phyloP scores from a whole-genome alignment of 2,113 vertebrate species.

The Paradoxurus hermaphroditus region DNA sequence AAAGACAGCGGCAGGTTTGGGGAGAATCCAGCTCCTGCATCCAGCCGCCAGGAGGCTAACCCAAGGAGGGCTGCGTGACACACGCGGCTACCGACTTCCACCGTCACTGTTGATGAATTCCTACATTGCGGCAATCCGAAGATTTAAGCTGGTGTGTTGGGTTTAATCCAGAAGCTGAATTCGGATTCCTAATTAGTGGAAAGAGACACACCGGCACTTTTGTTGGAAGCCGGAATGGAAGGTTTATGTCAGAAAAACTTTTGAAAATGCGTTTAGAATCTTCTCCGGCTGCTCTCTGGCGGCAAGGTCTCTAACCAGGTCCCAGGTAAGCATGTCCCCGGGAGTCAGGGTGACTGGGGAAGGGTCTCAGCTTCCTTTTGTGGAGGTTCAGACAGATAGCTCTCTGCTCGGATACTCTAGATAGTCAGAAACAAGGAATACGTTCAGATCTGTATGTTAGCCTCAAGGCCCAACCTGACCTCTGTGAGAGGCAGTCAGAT shows the following conservation, averaged over 20 bases:
- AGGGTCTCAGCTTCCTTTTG: neutral
- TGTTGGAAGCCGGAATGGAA: neutral
- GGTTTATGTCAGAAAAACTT: neutral
- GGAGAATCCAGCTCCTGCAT: rapidly evolving
- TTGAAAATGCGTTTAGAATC: neutral
- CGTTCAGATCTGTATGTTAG: neutral
- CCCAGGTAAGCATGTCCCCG: neutral
- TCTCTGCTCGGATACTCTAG: neutral
- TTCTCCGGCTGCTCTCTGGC: neutral
- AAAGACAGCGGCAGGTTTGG: neutral
- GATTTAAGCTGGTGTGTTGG: neutral
- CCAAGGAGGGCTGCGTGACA: rapidly evolving
- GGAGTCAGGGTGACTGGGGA: neutral
- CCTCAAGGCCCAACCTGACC: too few species aligned
- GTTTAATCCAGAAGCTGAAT: neutral
- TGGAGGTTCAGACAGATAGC: neutral
- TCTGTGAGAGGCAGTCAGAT: neutral
- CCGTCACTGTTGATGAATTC: neutral
- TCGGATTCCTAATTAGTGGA: neutral
- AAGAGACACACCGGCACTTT: neutral
- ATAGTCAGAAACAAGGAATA: neutral
- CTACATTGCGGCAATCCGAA: neutral
- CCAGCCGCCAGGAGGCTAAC: rapidly evolving
- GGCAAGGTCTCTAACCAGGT: neutral
- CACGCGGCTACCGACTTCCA: rapidly evolving